Evolutionary conservation across 2,797 vertebrate species (phyloP), one percentile per base, ranked within the genome.

Genomic region (Xenopus petersii): DNA sequence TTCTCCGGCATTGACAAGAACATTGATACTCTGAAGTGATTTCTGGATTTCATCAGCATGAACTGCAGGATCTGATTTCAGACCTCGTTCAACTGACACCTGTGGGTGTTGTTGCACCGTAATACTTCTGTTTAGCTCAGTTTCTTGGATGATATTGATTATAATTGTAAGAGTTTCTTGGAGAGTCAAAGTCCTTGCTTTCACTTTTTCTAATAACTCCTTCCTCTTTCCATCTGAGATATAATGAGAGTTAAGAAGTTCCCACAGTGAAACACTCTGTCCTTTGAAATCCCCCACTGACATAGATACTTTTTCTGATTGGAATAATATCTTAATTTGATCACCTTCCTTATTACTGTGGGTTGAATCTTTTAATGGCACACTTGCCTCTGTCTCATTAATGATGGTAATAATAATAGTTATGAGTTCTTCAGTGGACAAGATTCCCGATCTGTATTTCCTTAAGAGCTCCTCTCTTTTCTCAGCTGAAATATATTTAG

Each of bases 201-300:
- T 93, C 67, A 93, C 95, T 1, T 84, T 82, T 9, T 82, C 81
- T 16, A 95, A 85, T 2, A 96, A 67, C 0, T 94, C 89, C 9
- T 81, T 80, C 15, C 90, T 92, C 55, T 92, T 88, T 0, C 91
- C 77, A 71, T 94, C 89, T 0, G 88, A 86, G 72, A 98, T 82
- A 3, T 97, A 96, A 62, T 95, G 93, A 0, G 95, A 95, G 79
- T 93, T 93, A 26, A 98, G 89, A 0, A 98, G 86, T 12, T 95
- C 91, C 96, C 96, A 97, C n/a, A 98, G 75, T 0, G 95, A 93
- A 0, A 89, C 55, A 0, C 70, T 88, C 26, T 91, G 90, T 2
- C 94, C 95, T 26, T 81, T 85, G 83, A 93, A 96, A 60, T 91
- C 93, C 0, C 95, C 95, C 55, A 82, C 83, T 0, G 81, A 77